phyloP scores from a whole-genome alignment of 1,140 invertebrate genomes.

The Hetaerina americana region DNA sequence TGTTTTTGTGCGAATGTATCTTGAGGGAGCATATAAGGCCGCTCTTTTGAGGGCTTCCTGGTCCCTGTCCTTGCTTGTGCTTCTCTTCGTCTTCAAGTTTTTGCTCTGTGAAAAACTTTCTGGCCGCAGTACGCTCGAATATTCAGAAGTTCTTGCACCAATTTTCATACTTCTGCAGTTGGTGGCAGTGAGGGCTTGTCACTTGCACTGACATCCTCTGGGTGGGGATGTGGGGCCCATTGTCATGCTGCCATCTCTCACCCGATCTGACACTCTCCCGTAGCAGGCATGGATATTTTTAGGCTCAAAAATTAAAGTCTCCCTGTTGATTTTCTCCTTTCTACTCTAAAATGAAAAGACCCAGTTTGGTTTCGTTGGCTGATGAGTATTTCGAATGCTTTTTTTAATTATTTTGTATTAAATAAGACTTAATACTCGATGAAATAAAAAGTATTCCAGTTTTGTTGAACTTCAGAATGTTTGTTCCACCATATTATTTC shows the following conservation, averaged over 20 bases:
- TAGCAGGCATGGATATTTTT: too few species aligned
- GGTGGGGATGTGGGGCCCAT: background rate
- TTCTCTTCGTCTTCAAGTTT: slow-evolving; percentile 87
- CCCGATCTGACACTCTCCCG: background rate
- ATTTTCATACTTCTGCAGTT: slow-evolving; percentile 81
- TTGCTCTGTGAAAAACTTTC: slow-evolving; percentile 79
- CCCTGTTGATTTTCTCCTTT: too few species aligned
- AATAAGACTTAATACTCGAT: too few species aligned
- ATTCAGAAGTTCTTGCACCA: slow-evolving; percentile 84
- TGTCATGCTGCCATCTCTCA: background rate
- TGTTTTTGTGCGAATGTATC: slow-evolving; percentile 81
- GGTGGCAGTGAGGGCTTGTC: slow-evolving; percentile 83
- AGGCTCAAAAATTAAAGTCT: too few species aligned
- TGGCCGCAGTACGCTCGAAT: slow-evolving; percentile 63
- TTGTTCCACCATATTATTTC: too few species aligned
- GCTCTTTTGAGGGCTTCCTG: slow-evolving; percentile 68
- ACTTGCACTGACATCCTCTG: slow-evolving; percentile 35
- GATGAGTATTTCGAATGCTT: too few species aligned
- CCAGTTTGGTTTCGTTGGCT: too few species aligned
- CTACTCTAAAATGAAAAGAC: too few species aligned
- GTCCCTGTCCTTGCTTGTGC: slow-evolving; percentile 68
- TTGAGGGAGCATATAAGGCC: slow-evolving; percentile 62
- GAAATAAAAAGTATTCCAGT: too few species aligned
- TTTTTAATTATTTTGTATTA: too few species aligned
- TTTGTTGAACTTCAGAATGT: too few species aligned